Evolutionary conservation across 2,113 vertebrate species (phyloP).

Genomic region (Columbina picui): DNA sequence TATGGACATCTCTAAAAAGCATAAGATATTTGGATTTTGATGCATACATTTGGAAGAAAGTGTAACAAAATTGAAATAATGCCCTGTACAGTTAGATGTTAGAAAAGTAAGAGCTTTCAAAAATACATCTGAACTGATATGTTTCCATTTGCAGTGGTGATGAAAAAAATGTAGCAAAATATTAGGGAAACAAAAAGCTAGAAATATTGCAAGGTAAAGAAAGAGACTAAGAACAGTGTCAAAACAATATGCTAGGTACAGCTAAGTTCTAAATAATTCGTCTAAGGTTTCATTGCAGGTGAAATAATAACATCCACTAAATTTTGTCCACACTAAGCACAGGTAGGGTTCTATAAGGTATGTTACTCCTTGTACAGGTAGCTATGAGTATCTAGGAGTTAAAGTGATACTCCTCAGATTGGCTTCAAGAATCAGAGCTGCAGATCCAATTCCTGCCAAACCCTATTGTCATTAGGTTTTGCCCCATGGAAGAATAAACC

Average conservation of each 20-base stretch:
- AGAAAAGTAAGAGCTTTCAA: background rate
- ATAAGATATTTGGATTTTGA: background rate
- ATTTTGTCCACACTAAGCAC: background rate
- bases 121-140: background rate
- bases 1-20: background rate
- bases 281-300: background rate
- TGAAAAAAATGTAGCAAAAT: background rate
- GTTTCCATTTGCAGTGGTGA: background rate
- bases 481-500: background rate
- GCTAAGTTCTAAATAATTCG: background rate
- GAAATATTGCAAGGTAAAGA: background rate
- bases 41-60: background rate
- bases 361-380: background rate
- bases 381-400: background rate
- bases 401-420: background rate
- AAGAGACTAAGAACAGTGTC: background rate
- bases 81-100: background rate
- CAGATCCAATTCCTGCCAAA: background rate
- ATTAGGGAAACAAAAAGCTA: background rate
- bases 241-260: background rate
- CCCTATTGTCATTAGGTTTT: background rate
- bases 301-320: background rate
- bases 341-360: background rate
- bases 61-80: background rate
- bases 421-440: background rate